A percentile compares a stretch with the other conserved stretches of the same genome.
Conservation (phyloP, 2,797 vertebrate species). For the Sebastes nivosus region DNA sequence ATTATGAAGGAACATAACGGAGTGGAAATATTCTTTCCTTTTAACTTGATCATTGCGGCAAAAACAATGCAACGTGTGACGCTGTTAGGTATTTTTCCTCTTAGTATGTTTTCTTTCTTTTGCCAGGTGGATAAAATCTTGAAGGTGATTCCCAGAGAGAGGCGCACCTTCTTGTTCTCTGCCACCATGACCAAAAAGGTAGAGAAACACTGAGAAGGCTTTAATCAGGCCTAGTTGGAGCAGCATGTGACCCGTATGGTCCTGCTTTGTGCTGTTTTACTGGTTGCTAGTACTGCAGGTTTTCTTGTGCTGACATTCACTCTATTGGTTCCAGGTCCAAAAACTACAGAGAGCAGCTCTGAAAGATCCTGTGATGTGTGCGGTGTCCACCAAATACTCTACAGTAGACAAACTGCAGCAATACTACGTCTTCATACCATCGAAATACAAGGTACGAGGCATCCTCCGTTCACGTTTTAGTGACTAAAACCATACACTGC, state of each 20-base stretch:
- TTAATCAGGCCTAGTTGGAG: accelerated
- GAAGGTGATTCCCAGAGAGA: slow-evolving; percentile 95
- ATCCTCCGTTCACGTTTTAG: background rate
- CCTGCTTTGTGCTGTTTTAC: background rate
- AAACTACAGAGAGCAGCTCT: slow-evolving; percentile 96
- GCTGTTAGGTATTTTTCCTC: background rate
- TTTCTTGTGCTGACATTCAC: background rate
- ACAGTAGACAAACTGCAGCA: slow-evolving; percentile 98
- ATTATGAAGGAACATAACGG: background rate
- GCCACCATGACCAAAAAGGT: slow-evolving; percentile 99
- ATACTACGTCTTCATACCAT: slow-evolving; percentile 95
- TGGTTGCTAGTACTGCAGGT: background rate
- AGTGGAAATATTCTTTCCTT: background rate
- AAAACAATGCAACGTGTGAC: background rate
- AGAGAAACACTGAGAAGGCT: background rate
- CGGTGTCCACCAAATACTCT: slow-evolving; percentile 95
- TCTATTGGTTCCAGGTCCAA: slow-evolving; percentile 87
- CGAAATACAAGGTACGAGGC: slow-evolving; percentile 92
- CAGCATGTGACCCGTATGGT: background rate
- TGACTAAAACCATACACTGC: background rate
- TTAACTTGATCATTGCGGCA: background rate
- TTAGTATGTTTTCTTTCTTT: background rate
- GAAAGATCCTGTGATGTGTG: slow-evolving; percentile 95
- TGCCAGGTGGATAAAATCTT: slow-evolving; percentile 95
- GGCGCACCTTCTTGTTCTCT: slow-evolving; percentile 95